These are phyloP conservation scores for Aphis gossypii DNA, from an alignment of 1,140 invertebrate species.

Conservation along the genomic window DNA sequence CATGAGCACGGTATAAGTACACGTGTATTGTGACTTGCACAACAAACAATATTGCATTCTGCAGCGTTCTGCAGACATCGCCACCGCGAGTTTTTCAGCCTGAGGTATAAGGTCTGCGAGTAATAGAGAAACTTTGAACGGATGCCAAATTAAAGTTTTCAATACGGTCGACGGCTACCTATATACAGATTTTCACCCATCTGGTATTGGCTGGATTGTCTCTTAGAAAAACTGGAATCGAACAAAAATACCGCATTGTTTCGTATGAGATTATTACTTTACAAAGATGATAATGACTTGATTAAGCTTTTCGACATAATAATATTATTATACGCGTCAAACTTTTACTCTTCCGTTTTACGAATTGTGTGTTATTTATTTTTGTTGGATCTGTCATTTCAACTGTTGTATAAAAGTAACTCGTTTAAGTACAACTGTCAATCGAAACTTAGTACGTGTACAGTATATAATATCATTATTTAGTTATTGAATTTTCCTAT, in stretches of 20 bases:
- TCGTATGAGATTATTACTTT: not conserved
- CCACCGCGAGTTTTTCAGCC: not conserved
- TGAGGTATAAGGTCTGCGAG: not conserved
- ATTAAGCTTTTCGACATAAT: not conserved
- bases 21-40: no score
- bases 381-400: not conserved
- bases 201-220: not conserved
- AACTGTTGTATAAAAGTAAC: not conserved
- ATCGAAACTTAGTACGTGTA: not conserved
- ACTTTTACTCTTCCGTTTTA: not conserved
- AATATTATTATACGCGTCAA: not conserved
- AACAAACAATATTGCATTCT: not conserved
- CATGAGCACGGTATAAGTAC: no score
- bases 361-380: not conserved
- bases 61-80: no score
- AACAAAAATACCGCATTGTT: not conserved
- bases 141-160: not conserved
- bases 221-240: not conserved
- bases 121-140: conserved; percentile 4
- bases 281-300: not conserved
- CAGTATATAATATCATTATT: no score
- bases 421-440: not conserved
- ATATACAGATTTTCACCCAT: not conserved
- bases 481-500: not conserved
- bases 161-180: not conserved